phyloP scores from a whole-genome alignment of 1,140 invertebrate genomes.

The Subanguina moxae region DNA sequence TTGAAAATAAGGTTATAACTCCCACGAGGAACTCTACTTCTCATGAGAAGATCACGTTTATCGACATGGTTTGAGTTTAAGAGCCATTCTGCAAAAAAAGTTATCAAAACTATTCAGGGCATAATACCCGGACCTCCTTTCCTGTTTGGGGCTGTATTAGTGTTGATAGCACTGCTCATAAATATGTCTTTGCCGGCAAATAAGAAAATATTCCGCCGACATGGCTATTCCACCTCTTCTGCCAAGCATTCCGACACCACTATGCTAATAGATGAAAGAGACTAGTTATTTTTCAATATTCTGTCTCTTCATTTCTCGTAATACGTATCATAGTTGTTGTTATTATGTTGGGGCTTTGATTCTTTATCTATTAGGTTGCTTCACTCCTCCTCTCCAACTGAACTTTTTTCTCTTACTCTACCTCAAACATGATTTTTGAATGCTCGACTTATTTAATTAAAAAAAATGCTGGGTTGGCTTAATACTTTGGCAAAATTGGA shows the following conservation, averaged over 20 bases:
- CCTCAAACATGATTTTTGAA: no score
- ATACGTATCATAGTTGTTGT: no score
- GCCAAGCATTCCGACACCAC: conserved; percentile 24
- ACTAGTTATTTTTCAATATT: conserved; percentile 4
- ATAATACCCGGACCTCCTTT: conserved; percentile 98
- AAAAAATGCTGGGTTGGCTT: no score
- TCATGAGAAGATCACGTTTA: background rate
- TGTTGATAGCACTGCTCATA: conserved; percentile 86
- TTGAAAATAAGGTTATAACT: conserved; percentile 40
- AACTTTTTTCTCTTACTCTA: no score
- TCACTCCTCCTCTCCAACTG: no score
- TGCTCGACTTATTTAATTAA: no score
- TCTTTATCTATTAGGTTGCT: no score
- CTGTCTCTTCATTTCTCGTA: background rate
- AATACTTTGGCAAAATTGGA: no score
- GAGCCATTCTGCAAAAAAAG: background rate
- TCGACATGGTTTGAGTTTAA: background rate
- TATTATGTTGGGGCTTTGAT: no score
- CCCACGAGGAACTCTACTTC: conserved; percentile 41
- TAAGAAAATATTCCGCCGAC: conserved; percentile 23
- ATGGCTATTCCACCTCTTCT: background rate
- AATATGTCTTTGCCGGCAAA: conserved; percentile 40
- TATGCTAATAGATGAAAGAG: conserved; percentile 28
- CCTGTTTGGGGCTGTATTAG: conserved; percentile 91
- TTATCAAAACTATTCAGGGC: no score